Evolutionary conservation across 2,888 invertebrate genomes (phyloP), one percentile per base, ranked within the genome.

Genomic region (Adelphocoris suturalis): DNA sequence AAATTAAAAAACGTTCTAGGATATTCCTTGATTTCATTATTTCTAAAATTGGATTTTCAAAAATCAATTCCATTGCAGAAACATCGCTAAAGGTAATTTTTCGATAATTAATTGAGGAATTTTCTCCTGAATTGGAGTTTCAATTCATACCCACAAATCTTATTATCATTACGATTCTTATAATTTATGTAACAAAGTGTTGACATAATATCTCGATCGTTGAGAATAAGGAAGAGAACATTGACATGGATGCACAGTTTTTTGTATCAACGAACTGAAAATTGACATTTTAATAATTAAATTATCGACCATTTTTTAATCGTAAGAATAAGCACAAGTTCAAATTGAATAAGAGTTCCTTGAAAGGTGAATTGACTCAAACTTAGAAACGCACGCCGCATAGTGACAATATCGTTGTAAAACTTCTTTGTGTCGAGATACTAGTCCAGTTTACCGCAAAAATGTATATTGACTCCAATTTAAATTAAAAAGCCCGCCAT

Each of bases 31-130:
- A n/a, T 82, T 23, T 27, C 16, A 19, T 81, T 57, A 89, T 89
- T 46, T 88, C 68, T 81, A 37, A 68, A 61, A 68, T 89, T 61
- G 61, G 81, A 46, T 57, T 89, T 89, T 81, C 48, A 82, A 89
- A 89, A 89, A 89, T 89, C 89, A 89, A 89, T 89, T 89, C 89
- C 89, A 75, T 89, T 75, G 89, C 89, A 89, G 27, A 82, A 82
- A 82, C 82, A 82, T 82, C 82, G 55, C 82, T 82, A 82, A 78
- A 78, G 78, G 78, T 78, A n/a, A n/a, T 78, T 46, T 78, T 46
- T 76, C 76, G 19, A 61, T 61, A 61, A 57, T 0, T 57, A 57
- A 68, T 68, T 68, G 68, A 68, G 68, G 68, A 68, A 23, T 23
- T 19, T 23, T 68, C 68, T 27, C 27, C 27, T n/a, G 68, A 23